Evolutionary conservation across 2,113 vertebrate genomes (phyloP).

Genomic region (Numida meleagris): DNA sequence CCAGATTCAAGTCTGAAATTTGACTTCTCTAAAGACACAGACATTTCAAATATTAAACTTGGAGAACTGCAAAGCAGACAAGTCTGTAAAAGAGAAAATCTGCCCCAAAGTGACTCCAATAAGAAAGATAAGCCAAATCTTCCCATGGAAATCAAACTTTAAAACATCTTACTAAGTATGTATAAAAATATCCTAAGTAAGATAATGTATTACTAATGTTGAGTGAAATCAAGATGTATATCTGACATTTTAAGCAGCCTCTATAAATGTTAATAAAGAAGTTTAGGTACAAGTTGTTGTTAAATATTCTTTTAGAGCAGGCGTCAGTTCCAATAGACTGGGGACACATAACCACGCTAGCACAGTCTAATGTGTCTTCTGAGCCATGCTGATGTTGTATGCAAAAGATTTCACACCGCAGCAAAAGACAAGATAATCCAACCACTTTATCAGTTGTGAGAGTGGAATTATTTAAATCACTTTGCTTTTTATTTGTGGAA

Average conservation of each 20-base stretch:
- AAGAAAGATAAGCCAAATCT: not conserved
- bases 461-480: not conserved
- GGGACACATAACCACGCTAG: not conserved
- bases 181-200: not conserved
- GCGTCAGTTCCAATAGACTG: not conserved
- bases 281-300: accelerated
- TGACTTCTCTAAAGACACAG: not conserved
- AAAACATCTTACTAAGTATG: not conserved
- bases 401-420: not conserved
- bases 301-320: not conserved
- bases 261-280: not conserved
- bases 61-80: not conserved
- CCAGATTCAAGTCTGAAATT: not conserved
- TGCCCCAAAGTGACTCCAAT: not conserved
- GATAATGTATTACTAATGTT: not conserved
- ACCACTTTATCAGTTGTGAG: not conserved
- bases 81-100: not conserved
- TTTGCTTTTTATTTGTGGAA: not conserved
- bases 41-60: not conserved
- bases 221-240: not conserved
- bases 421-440: not conserved
- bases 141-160: not conserved
- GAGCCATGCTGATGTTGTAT: not conserved
- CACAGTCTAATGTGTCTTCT: not conserved
- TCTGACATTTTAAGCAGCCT: not conserved